These are phyloP conservation scores for Tribolium freemani DNA, from an alignment of 2,888 invertebrate genomes.

Conservation along the genomic window DNA sequence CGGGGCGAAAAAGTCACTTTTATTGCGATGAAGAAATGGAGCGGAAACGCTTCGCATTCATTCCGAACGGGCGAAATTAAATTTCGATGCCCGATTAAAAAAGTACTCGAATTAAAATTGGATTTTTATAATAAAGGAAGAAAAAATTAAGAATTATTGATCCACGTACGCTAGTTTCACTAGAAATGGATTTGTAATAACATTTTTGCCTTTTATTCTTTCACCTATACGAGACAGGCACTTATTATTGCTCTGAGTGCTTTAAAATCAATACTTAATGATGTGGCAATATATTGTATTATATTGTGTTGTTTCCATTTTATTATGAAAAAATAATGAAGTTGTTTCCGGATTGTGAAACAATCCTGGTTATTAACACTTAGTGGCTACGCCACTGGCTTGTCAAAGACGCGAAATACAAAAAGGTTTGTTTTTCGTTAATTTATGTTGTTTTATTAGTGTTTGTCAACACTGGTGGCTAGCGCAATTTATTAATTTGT, in stretches of 20 bases:
- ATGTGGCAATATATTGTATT: background rate
- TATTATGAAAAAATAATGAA: background rate
- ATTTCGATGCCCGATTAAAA: slow-evolving; percentile 20
- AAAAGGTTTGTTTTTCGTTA: too few species aligned
- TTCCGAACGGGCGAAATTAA: slow-evolving; percentile 23
- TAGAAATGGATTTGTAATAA: background rate
- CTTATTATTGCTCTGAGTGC: background rate
- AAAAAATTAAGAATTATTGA: background rate
- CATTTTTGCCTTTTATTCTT: background rate
- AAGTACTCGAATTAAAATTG: background rate
- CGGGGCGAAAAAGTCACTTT: slow-evolving; percentile 29
- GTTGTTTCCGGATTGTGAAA: background rate
- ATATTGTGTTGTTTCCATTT: background rate
- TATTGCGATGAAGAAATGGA: slow-evolving; percentile 40
- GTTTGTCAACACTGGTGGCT: background rate
- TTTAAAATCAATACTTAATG: background rate
- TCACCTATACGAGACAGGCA: background rate
- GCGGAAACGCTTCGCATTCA: slow-evolving; percentile 37
- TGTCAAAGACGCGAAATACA: too few species aligned
- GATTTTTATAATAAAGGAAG: background rate
- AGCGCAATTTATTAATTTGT: background rate
- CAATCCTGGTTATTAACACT: background rate
- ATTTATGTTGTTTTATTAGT: background rate
- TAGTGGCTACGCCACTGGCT: too few species aligned
- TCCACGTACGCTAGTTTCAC: background rate